Evolutionary conservation across 2,113 vertebrate species (phyloP), one percentile per base, ranked within the genome.

Genomic region (Dendropsophus ebraccatus): DNA sequence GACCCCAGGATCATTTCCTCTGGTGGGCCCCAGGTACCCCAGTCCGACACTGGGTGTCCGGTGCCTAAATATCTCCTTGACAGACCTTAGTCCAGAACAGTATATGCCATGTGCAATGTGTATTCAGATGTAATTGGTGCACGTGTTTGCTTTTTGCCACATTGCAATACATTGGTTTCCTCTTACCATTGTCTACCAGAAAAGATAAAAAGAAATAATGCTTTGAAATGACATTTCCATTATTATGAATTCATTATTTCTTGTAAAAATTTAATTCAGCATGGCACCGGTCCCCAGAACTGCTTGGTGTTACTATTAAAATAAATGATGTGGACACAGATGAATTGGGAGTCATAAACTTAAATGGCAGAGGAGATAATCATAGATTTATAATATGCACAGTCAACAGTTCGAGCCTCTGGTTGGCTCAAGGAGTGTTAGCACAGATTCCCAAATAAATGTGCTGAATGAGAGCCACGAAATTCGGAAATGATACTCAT

Each of bases 321-420:
- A 75, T 83, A 84, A 77, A 76, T 65, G 72, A 84, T 84, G 23
- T 74, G 45, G 72, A 76, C 73, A 23, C 58, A 76, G 58, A 84
- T 77, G n/a, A 84, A 84, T 84, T 28, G 28, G 41, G 32, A 11
- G 60, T 76, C 73, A 76, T 65, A 77, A 84, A 84, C 54, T 9
- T 84, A 76, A 84, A 84, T 65, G 56, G 72, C 70, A 47, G 50
- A 76, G 83, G 52, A 76, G 47, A 32, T 54, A 84, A 76, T 62
- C 56, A 45, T 49, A 84, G 73, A 84, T 77, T 65, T 84, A 84
- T 76, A 62, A 75, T 84, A 30, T 84, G 83, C 72, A 60, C 37
- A 1, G 54, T 84, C 83, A 84, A 84, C 73, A 84, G 54, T 84
- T 76, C 65, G 19, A 50, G 72, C 69, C 14, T 19, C 19, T 69